phyloP scores from a whole-genome alignment of 2,797 vertebrate species.

The Zalophus californianus region DNA sequence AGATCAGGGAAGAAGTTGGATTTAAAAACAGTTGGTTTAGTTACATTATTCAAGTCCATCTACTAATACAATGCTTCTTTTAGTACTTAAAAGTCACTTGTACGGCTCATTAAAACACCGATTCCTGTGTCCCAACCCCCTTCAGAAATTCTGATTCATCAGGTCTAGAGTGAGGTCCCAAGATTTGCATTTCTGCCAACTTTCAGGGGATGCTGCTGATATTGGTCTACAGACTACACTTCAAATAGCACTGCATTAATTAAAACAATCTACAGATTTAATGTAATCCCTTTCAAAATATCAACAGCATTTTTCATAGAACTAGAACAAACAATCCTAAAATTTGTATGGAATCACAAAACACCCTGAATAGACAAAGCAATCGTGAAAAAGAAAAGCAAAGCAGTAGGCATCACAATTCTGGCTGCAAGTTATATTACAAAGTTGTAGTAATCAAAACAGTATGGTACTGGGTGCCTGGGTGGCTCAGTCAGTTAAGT shows the following conservation, averaged over 20 bases:
- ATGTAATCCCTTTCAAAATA: background rate
- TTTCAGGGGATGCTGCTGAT: background rate
- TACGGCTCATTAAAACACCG: background rate
- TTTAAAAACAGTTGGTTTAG: background rate
- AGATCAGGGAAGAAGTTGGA: background rate
- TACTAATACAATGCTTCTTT: background rate
- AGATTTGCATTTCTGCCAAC: background rate
- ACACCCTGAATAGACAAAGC: background rate
- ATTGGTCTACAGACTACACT: background rate
- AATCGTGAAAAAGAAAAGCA: background rate
- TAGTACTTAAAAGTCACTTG: background rate
- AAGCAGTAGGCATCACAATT: background rate
- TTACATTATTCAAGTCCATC: background rate
- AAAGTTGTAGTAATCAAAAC: background rate
- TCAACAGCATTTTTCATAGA: background rate
- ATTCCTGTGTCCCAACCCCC: background rate
- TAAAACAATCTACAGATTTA: background rate
- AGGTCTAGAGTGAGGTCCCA: background rate
- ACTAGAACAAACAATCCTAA: background rate
- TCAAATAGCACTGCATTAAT: background rate
- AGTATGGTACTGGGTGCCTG: background rate
- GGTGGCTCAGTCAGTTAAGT: too few species aligned
- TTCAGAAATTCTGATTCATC: background rate
- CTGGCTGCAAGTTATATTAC: background rate
- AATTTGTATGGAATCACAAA: background rate